Conservation (phyloP, 2,113 vertebrate genomes). For the Dasyornis broadbenti region DNA sequence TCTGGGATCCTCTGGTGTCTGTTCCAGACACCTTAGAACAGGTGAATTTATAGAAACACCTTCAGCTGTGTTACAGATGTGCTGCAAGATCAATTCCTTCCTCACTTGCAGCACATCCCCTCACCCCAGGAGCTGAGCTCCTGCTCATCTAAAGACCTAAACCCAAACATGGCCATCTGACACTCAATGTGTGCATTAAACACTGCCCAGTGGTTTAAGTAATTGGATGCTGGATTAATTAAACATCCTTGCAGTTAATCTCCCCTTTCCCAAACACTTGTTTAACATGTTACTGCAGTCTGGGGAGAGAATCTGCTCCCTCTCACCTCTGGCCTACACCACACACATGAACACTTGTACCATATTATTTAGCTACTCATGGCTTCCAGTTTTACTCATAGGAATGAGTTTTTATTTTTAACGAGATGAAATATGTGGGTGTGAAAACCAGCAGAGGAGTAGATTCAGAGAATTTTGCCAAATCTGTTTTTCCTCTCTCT, state of each 20-base stretch:
- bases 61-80: too few relatives aligned
- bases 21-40: not conserved
- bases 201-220: not conserved
- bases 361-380: rapidly evolving
- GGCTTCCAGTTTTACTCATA: not conserved
- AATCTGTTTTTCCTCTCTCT: not conserved
- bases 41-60: too few relatives aligned
- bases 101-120: not conserved
- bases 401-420: not conserved
- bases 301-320: not conserved
- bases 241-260: not conserved
- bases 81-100: not conserved
- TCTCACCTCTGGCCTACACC: not conserved
- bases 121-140: not conserved
- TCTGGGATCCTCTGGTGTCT: not conserved
- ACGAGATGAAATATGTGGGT: not conserved
- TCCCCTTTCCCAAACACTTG: not conserved
- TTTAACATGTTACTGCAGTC: not conserved
- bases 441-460: not conserved
- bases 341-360: not conserved
- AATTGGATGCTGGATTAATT: not conserved
- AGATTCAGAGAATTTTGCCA: not conserved
- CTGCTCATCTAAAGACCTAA: not conserved
- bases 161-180: not conserved
- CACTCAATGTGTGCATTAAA: not conserved